These are phyloP conservation scores for Aproaerema taeniolella DNA, from an alignment of 2,888 invertebrate species.

Conservation along the genomic window DNA sequence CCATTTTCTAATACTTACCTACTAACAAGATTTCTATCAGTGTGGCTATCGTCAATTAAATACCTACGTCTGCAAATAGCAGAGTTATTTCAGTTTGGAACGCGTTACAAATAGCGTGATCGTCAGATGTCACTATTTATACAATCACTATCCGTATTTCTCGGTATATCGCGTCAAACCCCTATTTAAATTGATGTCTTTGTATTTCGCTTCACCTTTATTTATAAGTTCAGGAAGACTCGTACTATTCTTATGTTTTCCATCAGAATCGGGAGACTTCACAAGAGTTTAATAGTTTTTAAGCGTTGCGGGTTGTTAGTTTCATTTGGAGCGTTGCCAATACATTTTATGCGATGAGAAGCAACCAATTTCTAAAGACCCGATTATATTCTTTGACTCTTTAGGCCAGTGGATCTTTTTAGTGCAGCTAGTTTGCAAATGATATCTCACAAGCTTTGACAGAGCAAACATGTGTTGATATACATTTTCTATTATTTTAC, in stretches of 20 bases:
- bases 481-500: slow-evolving; percentile 3
- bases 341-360: slow-evolving; percentile 17
- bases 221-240: slow-evolving; percentile 2
- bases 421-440: neutral
- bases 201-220: neutral
- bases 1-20: no score
- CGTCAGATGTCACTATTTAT: slow-evolving; percentile 13
- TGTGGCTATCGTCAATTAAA: no score
- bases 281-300: slow-evolving; percentile 17
- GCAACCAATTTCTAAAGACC: slow-evolving; percentile 11
- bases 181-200: slow-evolving; percentile 8
- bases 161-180: slow-evolving; percentile 2
- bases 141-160: slow-evolving; percentile 11
- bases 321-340: slow-evolving; percentile 24
- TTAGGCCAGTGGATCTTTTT: neutral
- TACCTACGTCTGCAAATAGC: slow-evolving; percentile 7
- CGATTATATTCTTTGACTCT: neutral
- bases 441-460: slow-evolving; percentile 7
- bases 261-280: neutral
- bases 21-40: no score
- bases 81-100: slow-evolving; percentile 3
- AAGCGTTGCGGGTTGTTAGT: slow-evolving; percentile 16
- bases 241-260: neutral
- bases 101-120: slow-evolving; percentile 13
- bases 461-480: slow-evolving; percentile 8